phyloP scores from a whole-genome alignment of 2,888 invertebrate genomes.

The Coelinius sp. region DNA sequence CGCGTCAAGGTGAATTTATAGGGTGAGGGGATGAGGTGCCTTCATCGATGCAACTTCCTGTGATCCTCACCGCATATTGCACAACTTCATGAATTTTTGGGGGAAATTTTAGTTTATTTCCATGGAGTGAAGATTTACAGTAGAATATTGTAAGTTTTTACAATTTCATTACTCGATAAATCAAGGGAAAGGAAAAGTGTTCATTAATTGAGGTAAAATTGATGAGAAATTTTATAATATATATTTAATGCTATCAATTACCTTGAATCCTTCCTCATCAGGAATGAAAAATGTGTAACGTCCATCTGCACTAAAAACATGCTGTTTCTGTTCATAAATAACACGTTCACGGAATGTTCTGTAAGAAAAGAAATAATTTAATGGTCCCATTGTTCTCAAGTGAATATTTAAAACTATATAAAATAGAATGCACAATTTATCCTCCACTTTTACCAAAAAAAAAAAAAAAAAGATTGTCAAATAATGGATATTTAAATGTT shows the following conservation, averaged over 20 bases:
- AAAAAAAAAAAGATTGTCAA: conserved; percentile 7
- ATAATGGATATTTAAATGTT: conserved; percentile 16
- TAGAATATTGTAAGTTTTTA: too few relatives aligned
- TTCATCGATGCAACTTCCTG: conserved; percentile 24
- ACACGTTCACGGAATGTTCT: conserved; percentile 85
- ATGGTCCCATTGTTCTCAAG: background rate
- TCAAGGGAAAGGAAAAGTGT: too few relatives aligned
- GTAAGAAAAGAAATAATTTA: conserved; percentile 54
- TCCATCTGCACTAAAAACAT: conserved; percentile 83
- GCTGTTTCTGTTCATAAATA: conserved; percentile 79
- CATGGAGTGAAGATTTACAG: too few relatives aligned
- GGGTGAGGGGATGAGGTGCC: background rate
- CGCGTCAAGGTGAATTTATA: conserved; percentile 16
- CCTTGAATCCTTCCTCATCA: conserved; percentile 91
- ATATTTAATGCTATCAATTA: conserved; percentile 66
- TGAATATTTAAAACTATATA: background rate
- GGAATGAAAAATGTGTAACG: conserved; percentile 92
- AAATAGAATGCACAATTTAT: conserved; percentile 1
- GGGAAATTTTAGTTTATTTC: background rate
- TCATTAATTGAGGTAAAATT: too few relatives aligned
- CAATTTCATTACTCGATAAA: background rate
- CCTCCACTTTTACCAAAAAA: too few relatives aligned
- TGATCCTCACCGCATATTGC: background rate
- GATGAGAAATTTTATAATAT: too few relatives aligned
- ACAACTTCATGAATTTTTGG: background rate